Percentiles rank a stretch among this genome's conserved stretches.
Evolutionary conservation across 2,797 vertebrate genomes (phyloP).

Genomic region (Pangasius djambal): DNA sequence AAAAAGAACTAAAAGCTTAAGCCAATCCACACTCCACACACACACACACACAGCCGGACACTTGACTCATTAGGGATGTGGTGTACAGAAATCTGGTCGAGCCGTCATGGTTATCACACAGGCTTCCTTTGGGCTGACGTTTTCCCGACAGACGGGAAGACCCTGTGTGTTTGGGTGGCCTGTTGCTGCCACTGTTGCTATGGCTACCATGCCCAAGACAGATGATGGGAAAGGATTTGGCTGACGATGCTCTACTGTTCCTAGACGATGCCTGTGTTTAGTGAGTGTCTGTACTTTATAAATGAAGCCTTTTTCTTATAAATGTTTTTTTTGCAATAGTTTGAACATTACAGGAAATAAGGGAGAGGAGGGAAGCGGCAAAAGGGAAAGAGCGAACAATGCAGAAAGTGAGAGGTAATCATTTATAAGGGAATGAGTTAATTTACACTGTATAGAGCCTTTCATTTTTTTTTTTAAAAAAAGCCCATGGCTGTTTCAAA

Average conservation of each 20-base stretch:
- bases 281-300: conserved; percentile 35
- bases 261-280: conserved; percentile 23
- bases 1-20: not conserved
- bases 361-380: not conserved
- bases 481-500: not conserved
- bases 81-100: conserved; percentile 45
- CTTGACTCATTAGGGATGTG: conserved; percentile 52
- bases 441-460: not conserved
- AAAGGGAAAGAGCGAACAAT: conserved; percentile 22
- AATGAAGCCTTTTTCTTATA: conserved; percentile 21
- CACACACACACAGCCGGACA: conserved; percentile 36
- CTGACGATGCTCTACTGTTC: conserved; percentile 21
- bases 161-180: conserved; percentile 56
- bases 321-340: not conserved
- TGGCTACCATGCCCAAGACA: conserved; percentile 41
- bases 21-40: conserved; percentile 37
- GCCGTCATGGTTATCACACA: conserved; percentile 49
- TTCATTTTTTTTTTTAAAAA: not conserved
- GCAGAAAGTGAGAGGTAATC: not conserved
- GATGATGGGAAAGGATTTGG: conserved; percentile 56
- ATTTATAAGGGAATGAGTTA: not conserved
- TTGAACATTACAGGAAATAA: conserved; percentile 17
- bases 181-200: conserved; percentile 52
- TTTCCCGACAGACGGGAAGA: conserved; percentile 55
- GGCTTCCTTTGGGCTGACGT: conserved; percentile 54